phyloP scores from a whole-genome alignment of 2,888 invertebrate genomes.

The Pyrgus malvae region DNA sequence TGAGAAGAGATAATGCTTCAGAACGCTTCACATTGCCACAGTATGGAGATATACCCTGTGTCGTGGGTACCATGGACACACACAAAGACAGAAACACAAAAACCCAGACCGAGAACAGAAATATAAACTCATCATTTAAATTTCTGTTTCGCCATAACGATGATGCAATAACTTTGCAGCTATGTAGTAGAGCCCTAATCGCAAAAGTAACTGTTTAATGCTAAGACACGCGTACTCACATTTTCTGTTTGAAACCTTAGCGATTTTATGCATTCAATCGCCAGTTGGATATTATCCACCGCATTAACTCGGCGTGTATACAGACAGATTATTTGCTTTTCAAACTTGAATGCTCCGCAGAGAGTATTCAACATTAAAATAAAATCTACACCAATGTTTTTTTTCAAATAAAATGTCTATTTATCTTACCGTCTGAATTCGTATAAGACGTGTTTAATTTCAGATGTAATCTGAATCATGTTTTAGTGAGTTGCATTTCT shows the following conservation, averaged over 20 bases:
- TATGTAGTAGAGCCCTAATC: too few species aligned
- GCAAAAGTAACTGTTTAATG: conserved; percentile 77
- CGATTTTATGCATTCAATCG: conserved; percentile 42
- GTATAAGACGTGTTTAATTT: neutral
- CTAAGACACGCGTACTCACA: conserved; percentile 66
- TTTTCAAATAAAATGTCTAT: neutral
- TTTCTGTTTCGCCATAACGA: too few species aligned
- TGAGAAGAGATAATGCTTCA: too few species aligned
- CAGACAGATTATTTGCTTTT: conserved; percentile 23
- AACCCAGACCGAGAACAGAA: too few species aligned
- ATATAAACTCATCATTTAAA: too few species aligned
- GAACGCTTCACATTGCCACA: too few species aligned
- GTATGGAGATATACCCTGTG: too few species aligned
- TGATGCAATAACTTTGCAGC: too few species aligned
- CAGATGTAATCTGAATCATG: neutral
- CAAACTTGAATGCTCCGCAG: conserved; percentile 12
- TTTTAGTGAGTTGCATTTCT: neutral
- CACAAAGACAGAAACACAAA: too few species aligned
- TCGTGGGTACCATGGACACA: too few species aligned
- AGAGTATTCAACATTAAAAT: neutral
- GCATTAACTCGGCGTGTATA: conserved; percentile 40
- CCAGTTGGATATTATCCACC: conserved; percentile 45
- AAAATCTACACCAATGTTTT: conserved; percentile 1
- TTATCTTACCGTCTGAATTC: neutral
- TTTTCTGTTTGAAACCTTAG: conserved; percentile 54